phyloP scores from a whole-genome alignment of 1,140 invertebrate genomes.

The Homarus americanus region DNA sequence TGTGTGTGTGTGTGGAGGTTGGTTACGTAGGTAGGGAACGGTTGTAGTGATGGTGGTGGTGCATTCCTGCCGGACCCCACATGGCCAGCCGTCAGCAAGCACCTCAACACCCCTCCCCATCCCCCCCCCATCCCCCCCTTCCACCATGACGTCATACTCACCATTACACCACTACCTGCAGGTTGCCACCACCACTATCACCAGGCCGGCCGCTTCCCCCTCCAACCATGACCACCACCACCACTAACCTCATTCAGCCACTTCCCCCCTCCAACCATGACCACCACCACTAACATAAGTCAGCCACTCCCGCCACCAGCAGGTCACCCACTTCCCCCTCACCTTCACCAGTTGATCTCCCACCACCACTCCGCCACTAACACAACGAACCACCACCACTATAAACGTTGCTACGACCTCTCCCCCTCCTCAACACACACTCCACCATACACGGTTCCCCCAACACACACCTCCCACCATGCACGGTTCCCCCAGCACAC shows the following conservation, averaged over 20 bases:
- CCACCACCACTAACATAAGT: not conserved
- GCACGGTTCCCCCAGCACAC: too few relatives aligned
- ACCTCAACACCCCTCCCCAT: not conserved
- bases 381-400: too few relatives aligned
- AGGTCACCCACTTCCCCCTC: not conserved
- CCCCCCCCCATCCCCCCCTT: not conserved
- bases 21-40: not conserved
- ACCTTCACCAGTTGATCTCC: too few relatives aligned
- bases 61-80: not conserved
- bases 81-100: not conserved
- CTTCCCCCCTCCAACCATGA: not conserved
- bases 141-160: not conserved
- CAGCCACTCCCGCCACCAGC: not conserved
- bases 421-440: too few relatives aligned
- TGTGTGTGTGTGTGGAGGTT: too few relatives aligned
- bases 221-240: not conserved
- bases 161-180: not conserved
- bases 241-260: not conserved
- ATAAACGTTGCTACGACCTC: too few relatives aligned
- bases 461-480: too few relatives aligned
- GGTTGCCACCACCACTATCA: not conserved
- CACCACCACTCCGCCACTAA: too few relatives aligned
- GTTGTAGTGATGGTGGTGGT: not conserved
- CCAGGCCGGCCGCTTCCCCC: not conserved
- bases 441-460: too few relatives aligned